A percentile compares a stretch with the other conserved stretches of the same genome.
Conservation (phyloP, 1,140 invertebrate genomes). For the Holcopasites calliopsidis region DNA sequence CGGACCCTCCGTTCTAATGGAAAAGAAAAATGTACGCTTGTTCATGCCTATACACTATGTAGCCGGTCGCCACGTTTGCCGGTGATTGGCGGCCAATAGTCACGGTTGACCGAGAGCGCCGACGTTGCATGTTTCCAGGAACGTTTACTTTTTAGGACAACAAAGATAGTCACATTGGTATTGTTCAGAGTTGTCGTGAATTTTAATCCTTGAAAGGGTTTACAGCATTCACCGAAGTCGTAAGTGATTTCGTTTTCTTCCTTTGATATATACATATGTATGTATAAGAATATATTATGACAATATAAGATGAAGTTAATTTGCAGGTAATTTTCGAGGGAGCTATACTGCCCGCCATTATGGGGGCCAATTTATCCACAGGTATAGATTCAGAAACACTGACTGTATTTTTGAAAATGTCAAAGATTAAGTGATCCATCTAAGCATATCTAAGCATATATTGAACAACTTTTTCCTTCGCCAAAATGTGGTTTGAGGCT, state of each 20-base stretch:
- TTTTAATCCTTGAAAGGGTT: background rate
- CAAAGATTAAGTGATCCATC: no score
- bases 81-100: slow-evolving; percentile 67
- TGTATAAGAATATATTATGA: no score
- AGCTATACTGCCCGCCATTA: no score
- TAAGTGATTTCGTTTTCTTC: background rate
- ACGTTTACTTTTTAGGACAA: slow-evolving; percentile 8
- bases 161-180: background rate
- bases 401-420: no score
- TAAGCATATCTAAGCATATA: no score
- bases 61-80: slow-evolving; percentile 45
- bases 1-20: slow-evolving; percentile 28
- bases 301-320: no score
- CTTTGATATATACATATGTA: background rate
- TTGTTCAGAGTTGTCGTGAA: background rate
- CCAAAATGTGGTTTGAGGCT: no score
- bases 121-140: slow-evolving; percentile 32
- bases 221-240: background rate
- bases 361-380: no score
- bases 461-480: no score
- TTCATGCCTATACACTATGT: slow-evolving; percentile 39
- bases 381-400: no score
- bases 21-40: slow-evolving; percentile 45
- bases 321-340: no score
- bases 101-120: slow-evolving; percentile 62